Percentiles rank a stretch among this genome's conserved stretches.
Evolutionary conservation across 2,888 invertebrate genomes (phyloP).

Genomic region (Dolomedes plantarius): DNA sequence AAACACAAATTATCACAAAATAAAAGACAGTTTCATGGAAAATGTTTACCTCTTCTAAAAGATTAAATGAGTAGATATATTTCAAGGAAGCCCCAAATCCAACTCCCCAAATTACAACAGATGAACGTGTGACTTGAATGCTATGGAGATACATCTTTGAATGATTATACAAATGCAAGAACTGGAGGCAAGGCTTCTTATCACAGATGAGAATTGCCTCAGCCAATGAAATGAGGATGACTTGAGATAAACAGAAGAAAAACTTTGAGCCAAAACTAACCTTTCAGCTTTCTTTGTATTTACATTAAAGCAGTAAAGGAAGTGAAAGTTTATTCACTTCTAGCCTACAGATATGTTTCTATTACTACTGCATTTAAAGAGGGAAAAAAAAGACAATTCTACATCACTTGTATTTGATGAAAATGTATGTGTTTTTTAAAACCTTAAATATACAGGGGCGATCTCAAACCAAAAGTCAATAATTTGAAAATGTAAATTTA

Average conservation of each 20-base stretch:
- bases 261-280: neutral
- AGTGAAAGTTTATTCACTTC: too few species aligned
- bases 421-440: too few species aligned
- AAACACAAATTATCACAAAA: too few species aligned
- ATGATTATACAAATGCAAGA: neutral
- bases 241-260: neutral
- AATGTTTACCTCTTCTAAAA: constrained; percentile 6
- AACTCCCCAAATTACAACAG: neutral
- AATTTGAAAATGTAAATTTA: too few species aligned
- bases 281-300: neutral
- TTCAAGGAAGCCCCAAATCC: neutral
- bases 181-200: neutral
- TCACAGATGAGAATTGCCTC: neutral
- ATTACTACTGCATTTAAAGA: too few species aligned
- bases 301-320: too few species aligned
- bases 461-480: too few species aligned
- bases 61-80: neutral
- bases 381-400: too few species aligned
- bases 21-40: too few species aligned
- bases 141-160: neutral
- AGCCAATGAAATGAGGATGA: neutral
- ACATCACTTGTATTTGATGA: too few species aligned
- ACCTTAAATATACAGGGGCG: too few species aligned
- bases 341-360: too few species aligned
- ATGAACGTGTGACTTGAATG: neutral